A percentile compares a stretch with the other conserved stretches of the same genome.
These are phyloP conservation scores for Gambelia wislizenii DNA, from an alignment of 2,797 vertebrate species.

Conservation along the genomic window DNA sequence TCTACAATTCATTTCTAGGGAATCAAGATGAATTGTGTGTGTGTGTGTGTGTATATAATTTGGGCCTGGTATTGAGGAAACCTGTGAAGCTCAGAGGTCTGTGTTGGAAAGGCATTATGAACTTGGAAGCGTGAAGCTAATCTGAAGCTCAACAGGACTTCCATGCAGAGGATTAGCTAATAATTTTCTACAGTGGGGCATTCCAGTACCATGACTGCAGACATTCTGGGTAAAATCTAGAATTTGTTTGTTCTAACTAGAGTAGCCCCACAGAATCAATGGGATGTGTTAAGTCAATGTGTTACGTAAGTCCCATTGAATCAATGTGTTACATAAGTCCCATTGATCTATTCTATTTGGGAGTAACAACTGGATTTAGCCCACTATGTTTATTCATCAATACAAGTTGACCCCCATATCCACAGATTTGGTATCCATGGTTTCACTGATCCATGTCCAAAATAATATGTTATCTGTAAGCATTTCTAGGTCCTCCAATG, in stretches of 20 bases:
- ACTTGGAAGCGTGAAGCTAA: background rate
- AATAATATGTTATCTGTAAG: too few species aligned
- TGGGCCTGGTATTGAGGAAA: background rate
- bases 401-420: too few species aligned
- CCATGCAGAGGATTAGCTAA: background rate
- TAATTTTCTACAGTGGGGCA: background rate
- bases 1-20: background rate
- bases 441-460: too few species aligned
- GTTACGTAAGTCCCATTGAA: too few species aligned
- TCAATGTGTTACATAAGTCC: too few species aligned
- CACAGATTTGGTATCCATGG: too few species aligned
- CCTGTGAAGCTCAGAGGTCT: background rate
- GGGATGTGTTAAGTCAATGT: too few species aligned
- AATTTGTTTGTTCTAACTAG: too few species aligned
- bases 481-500: too few species aligned
- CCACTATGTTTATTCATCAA: background rate
- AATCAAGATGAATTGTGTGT: background rate
- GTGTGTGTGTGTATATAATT: background rate
- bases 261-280: too few species aligned
- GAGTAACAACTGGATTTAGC: too few species aligned
- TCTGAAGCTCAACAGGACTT: background rate
- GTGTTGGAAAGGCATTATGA: background rate
- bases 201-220: background rate
- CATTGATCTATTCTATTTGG: too few species aligned
- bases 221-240: background rate